phyloP scores from a whole-genome alignment of 2,113 vertebrate species.

The Uropsilus gracilis region DNA sequence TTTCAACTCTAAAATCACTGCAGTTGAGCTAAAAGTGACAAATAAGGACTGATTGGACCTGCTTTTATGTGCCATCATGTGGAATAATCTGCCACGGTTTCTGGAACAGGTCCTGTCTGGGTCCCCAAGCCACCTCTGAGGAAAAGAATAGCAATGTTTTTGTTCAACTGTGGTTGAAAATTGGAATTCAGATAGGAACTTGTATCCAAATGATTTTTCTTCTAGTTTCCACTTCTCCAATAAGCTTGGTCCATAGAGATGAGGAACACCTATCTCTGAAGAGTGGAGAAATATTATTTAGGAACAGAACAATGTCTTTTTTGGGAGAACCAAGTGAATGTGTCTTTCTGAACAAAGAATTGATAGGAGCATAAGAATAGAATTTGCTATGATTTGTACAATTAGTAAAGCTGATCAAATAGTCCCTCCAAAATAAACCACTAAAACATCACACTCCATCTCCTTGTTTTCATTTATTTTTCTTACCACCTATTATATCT shows the following conservation, averaged over 20 bases:
- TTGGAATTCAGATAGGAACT: neutral
- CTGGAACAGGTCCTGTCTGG: neutral
- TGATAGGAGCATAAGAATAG: neutral
- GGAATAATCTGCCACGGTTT: neutral
- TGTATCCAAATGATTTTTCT: neutral
- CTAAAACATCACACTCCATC: neutral
- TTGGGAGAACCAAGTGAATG: neutral
- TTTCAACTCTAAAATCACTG: neutral
- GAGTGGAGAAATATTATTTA: neutral
- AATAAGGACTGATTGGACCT: neutral
- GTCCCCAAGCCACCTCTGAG: neutral
- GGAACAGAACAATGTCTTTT: neutral
- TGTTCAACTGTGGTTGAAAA: neutral
- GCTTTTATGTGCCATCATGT: neutral
- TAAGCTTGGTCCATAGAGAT: neutral
- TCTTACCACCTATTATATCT: neutral
- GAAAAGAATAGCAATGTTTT: neutral
- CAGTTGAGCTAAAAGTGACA: neutral
- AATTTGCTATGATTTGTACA: neutral
- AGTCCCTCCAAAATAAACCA: neutral
- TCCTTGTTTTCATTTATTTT: neutral
- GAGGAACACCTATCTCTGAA: neutral
- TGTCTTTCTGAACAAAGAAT: neutral
- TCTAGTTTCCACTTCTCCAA: neutral
- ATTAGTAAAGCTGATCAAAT: constrained; percentile 21